phyloP scores from a whole-genome alignment of 2,888 invertebrate species.

The Tachina grossa region DNA sequence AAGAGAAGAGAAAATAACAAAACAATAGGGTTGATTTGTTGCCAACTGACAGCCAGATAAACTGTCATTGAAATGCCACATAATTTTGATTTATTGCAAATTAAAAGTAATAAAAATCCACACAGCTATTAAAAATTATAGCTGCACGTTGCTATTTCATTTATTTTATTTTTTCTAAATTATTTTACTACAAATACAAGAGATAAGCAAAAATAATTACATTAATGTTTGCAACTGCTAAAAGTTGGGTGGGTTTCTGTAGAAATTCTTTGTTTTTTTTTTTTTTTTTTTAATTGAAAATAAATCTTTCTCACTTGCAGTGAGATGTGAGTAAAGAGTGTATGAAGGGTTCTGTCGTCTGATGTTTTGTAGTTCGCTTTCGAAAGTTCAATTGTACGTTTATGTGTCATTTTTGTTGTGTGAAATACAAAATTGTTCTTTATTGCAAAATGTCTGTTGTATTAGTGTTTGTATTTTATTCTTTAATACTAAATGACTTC shows the following conservation, averaged over 20 bases:
- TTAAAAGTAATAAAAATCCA: slow-evolving; percentile 77
- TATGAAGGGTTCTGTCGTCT: slow-evolving; percentile 30
- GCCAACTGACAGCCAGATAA: slow-evolving; percentile 31
- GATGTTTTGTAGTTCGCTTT: slow-evolving; percentile 20
- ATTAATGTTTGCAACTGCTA: neutral
- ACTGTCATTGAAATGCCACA: slow-evolving; percentile 45
- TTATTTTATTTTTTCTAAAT: slow-evolving; percentile 3
- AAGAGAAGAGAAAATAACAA: neutral
- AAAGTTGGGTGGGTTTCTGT: slow-evolving; percentile 6
- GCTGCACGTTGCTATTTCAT: slow-evolving; percentile 13
- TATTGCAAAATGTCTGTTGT: slow-evolving; percentile 71
- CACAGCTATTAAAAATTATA: slow-evolving; percentile 75
- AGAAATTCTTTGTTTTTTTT: neutral
- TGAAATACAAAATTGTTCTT: slow-evolving; percentile 40
- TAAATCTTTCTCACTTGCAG: slow-evolving; percentile 76
- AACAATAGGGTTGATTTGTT: slow-evolving; percentile 51
- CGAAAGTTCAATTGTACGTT: slow-evolving; percentile 30
- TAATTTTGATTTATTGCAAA: slow-evolving; percentile 78
- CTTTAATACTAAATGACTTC: slow-evolving; percentile 79
- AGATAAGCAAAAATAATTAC: slow-evolving; percentile 17
- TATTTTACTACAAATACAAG: neutral
- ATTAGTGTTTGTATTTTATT: slow-evolving; percentile 68
- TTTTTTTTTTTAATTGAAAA: slow-evolving; percentile 75
- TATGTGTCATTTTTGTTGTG: slow-evolving; percentile 4
- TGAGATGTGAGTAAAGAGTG: neutral